Base-by-base conservation (phyloP, 2,797 vertebrate genomes). In the Microctenopoma steveboyesi region DNA sequence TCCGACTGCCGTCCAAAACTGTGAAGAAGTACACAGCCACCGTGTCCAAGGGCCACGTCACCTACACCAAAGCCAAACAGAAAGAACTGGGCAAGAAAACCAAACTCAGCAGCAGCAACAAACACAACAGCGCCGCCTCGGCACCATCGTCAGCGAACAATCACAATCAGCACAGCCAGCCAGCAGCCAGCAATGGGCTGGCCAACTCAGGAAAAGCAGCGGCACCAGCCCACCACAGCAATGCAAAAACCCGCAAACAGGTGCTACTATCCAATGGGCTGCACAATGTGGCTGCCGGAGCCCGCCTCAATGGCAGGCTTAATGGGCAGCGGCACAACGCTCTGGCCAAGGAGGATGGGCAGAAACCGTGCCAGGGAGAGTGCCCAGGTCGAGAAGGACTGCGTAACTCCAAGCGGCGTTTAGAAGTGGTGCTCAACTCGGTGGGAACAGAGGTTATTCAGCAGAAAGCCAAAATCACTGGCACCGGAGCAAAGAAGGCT, bases 181-280 rank as follows among this genome's bases (percentile, higher is more conserved):
- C 91, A 88, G 85, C 92, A 87, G 90, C 93, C 91, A 91, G 92
- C 92, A 91, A 89, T 27, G 82, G 89, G 86, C 90, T 89, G 91
- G 91, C 89, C 95, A 94, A 97, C 98, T 99, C 98, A 99, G 98
- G 98, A 96, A 99, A 97, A 97, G 95, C 91, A 82, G 87, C 78
- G 73, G 89, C 91, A 69, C 68, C 89, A 83, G 90, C 92, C 93
- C 95, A 96, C 96, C 96, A 96, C 96, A 97, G 96, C 96, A 97
- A 98, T 98, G 97, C 97, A 99, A 99, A 99, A 98, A 98, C 97
- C 90, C 97, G 97, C 94, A 98, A 98, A 97, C 97, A 98, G 97
- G 97, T 99, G 97, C 98, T 99, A 97, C 95, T 97, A 93, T 96
- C 97, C 91, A 97, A 96, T 81, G 93, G 94, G 90, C 94, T 93